These are phyloP conservation scores for Rutilus rutilus DNA, from an alignment of 2,113 vertebrate species.

Conservation along the genomic window DNA sequence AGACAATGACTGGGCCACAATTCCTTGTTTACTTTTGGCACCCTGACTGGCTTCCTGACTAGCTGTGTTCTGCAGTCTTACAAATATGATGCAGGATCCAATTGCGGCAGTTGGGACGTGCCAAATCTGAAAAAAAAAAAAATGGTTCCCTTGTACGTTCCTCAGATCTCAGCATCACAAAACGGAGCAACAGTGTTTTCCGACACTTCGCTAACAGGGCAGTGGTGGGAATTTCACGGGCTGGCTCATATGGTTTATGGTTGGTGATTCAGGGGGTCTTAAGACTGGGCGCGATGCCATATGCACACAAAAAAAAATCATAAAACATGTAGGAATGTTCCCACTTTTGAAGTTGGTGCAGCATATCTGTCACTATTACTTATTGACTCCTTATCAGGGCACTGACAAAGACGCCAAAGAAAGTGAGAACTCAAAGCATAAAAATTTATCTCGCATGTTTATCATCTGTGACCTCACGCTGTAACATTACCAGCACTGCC, in stretches of 20 bases:
- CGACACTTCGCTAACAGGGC: conserved; percentile 16
- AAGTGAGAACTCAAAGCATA: not conserved
- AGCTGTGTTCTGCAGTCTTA: conserved; percentile 61
- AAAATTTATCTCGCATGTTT: not conserved
- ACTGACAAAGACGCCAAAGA: not conserved
- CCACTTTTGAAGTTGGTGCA: conserved; percentile 29
- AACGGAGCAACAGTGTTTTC: not conserved
- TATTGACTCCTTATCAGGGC: not conserved
- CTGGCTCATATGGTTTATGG: conserved; percentile 21
- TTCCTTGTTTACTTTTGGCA: conserved; percentile 75
- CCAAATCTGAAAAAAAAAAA: conserved; percentile 51
- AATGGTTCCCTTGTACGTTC: conserved; percentile 40
- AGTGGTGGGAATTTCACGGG: conserved; percentile 1
- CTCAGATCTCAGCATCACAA: conserved; percentile 11
- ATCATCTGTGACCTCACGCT: not conserved
- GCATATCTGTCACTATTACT: not conserved
- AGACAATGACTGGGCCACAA: conserved; percentile 71
- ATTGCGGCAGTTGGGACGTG: conserved; percentile 36
- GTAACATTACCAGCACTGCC: not conserved
- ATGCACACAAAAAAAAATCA: conserved; percentile 47
- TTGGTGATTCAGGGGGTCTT: conserved; percentile 56
- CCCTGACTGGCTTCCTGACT: conserved; percentile 74
- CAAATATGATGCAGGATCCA: conserved; percentile 11
- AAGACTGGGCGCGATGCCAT: conserved; percentile 4
- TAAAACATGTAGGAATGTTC: conserved; percentile 58